phyloP scores from a whole-genome alignment of 2,113 vertebrate species.

The Phyllostomus discolor region DNA sequence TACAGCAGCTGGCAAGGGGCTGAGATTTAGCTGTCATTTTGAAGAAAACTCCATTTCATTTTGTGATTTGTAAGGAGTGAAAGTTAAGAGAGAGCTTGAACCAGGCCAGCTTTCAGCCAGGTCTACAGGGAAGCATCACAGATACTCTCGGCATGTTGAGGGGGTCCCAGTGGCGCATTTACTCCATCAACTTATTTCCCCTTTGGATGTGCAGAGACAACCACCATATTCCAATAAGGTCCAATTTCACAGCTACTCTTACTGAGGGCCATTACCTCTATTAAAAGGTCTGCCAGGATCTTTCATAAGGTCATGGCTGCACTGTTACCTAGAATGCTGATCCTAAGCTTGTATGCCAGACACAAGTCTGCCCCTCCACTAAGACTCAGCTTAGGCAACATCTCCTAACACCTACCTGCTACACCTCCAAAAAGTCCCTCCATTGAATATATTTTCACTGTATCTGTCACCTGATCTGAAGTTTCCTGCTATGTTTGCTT shows the following conservation, averaged over 20 bases:
- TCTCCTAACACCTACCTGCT: not conserved
- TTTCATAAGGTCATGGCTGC: not conserved
- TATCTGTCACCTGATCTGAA: not conserved
- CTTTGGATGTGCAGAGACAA: not conserved
- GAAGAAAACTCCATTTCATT: constrained; percentile 84
- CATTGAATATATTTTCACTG: not conserved
- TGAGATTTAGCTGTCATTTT: constrained; percentile 83
- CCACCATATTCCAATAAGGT: not conserved
- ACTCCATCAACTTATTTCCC: not conserved
- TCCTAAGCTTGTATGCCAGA: not conserved
- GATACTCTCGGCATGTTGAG: not conserved
- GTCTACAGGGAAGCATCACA: not conserved
- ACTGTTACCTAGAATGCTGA: not conserved
- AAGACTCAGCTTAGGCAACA: not conserved
- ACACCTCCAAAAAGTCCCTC: not conserved
- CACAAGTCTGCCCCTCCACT: not conserved
- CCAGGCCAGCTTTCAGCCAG: constrained; percentile 44
- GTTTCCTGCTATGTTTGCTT: not conserved
- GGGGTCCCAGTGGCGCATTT: not conserved
- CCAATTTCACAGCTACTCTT: not conserved
- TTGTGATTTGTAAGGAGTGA: constrained; percentile 73
- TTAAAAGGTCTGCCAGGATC: not conserved
- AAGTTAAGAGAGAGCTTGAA: constrained; percentile 67
- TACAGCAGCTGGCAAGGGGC: constrained; percentile 66
- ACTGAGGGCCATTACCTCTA: not conserved